These are phyloP conservation scores for Monoplex corrugatus DNA, from an alignment of 2,888 invertebrate genomes.

Conservation along the genomic window DNA sequence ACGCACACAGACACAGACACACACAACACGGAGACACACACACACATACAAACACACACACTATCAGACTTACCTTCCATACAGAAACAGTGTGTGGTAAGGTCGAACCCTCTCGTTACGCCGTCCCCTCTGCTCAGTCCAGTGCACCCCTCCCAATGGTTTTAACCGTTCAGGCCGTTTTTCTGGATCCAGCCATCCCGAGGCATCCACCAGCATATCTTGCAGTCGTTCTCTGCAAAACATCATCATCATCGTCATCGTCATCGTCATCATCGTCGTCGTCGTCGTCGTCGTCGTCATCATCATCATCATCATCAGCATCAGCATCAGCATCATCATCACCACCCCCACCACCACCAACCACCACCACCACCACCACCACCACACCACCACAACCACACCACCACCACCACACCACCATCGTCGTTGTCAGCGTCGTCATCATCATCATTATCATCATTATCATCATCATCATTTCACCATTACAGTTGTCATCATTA, in stretches of 20 bases:
- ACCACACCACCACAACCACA: no score
- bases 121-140: slow-evolving; percentile 59
- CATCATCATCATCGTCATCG: background rate
- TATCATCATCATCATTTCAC: no score
- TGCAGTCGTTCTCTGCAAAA: slow-evolving; percentile 69
- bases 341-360: no score
- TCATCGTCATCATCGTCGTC: no score
- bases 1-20: background rate
- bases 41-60: background rate
- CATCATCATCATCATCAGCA: background rate
- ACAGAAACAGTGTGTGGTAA: slow-evolving; percentile 61
- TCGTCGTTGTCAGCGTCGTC: no score
- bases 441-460: no score
- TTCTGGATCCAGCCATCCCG: slow-evolving; percentile 74
- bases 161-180: slow-evolving; percentile 65
- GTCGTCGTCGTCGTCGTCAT: background rate
- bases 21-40: background rate
- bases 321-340: no score
- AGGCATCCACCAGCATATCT: slow-evolving; percentile 71
- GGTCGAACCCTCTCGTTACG: slow-evolving; percentile 64
- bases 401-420: no score
- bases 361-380: no score
- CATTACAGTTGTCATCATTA: no score
- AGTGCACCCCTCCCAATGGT: slow-evolving; percentile 64
- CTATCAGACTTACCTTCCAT: slow-evolving; percentile 42